These are phyloP conservation scores for Antheraea assamensis DNA, from an alignment of 2,888 invertebrate species.

Conservation along the genomic window DNA sequence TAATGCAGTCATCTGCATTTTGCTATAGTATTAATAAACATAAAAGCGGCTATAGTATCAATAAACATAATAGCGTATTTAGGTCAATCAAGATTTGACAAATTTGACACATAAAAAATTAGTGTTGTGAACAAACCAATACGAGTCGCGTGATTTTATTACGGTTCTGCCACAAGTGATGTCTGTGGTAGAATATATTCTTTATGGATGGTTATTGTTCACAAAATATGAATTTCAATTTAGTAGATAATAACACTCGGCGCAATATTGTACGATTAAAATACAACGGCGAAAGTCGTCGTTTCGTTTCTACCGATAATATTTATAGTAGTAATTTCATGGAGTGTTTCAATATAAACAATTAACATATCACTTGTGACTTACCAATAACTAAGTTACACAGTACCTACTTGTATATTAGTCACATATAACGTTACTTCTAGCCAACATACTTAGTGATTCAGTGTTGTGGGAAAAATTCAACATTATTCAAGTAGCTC, in stretches of 20 bases:
- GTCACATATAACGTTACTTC: conserved; percentile 14
- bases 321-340: background rate
- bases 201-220: background rate
- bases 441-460: conserved; percentile 1
- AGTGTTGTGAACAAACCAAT: conserved; percentile 3
- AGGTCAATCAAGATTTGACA: conserved; percentile 11
- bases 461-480: conserved; percentile 15
- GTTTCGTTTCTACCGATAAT: conserved; percentile 1
- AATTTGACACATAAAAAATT: conserved; percentile 3
- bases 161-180: background rate
- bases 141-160: background rate
- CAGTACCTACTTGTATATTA: conserved; percentile 5
- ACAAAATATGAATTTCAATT: conserved; percentile 13
- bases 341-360: conserved; percentile 7
- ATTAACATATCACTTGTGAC: conserved; percentile 13
- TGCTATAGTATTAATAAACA: background rate
- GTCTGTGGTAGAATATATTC: conserved; percentile 6
- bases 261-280: background rate
- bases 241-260: background rate
- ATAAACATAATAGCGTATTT: background rate
- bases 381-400: conserved; percentile 10
- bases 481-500: conserved; percentile 14
- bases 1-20: background rate
- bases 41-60: background rate
- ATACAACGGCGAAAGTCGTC: background rate